Base-by-base conservation (phyloP, 2,888 invertebrate genomes). In the Sussaba pulchella region DNA sequence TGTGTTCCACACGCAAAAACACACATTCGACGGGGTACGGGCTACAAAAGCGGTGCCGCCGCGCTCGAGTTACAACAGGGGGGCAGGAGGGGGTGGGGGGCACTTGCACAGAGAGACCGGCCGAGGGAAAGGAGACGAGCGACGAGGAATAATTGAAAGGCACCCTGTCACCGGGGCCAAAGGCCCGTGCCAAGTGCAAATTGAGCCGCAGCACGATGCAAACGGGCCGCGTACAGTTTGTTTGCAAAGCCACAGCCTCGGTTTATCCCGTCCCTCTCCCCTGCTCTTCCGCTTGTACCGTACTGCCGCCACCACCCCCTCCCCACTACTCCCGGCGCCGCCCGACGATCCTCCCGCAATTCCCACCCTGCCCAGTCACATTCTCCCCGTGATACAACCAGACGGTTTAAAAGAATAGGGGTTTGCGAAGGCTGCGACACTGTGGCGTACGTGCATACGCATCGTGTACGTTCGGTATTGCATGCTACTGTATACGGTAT, bases 141-240 rank as follows among this genome's bases (percentile, higher is more conserved):
- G 73, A 80, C 85, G 83, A 86, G 82, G 85, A 87, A 89, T 89
- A 88, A 88, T 88, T 87, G 88, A 87, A 87, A 87, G 88, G 87
- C 85, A 86, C 82, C 84, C 84, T 82, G 84, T 84, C 85, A 81
- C 82, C 73, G 78, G 83, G 78, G 76, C 79, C 84, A 85, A 86
- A 87, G 86, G 85, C 83, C 81, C 83, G 84, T 82, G 85, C 85
- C 87, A 87, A 87, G 87, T 87, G 87, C 86, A 87, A 88, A 89
- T 86, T 86, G 88, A 89, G 87, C 85, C 84, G 52, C 74, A 67
- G 59, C 80, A 80, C 82, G 26, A 83, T 82, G 83, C 84, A 75
- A 81, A 77, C 73, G 66, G 72, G 78, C 78, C 78, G 78, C 63
- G 74, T 76, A 73, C 80, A 82, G 84, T 85, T 84, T 85, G 86